Evolutionary conservation across 2,113 vertebrate genomes (phyloP), one percentile per base, ranked within the genome.

Genomic region (Spizaetus ornatus): DNA sequence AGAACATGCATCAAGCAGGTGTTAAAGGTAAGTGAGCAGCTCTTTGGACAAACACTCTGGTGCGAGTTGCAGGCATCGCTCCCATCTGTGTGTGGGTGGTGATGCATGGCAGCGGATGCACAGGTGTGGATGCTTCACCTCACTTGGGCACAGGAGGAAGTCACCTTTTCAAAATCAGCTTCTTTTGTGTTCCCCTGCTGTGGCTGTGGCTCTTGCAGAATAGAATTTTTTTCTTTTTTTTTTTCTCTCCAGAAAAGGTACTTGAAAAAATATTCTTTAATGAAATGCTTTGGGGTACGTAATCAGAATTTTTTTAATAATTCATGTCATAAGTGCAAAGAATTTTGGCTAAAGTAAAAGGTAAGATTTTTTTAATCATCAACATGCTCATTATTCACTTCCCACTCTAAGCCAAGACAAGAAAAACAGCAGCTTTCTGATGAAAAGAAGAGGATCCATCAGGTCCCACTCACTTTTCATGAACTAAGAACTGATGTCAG

Each of bases 401-500:
- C 93, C 93, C 69, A 97, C 85, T 97, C 95, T n/a, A 89, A 97
- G 38, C 73, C 77, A 53, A 98, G 91, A 95, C 92, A 95, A 95
- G 88, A 91, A 94, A 98, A 97, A 95, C 94, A 93, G 94, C 84
- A 96, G 82, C 79, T 97, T 94, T 94, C 89, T 94, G 86, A 95
- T 96, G 87, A 98, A 96, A 94, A 88, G 94, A 32, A 95, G 93
- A 96, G 92, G 86, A 96, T 97, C 95, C 94, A 90, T 97, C 96
- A 97, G 90, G 93, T 95, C 93, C 90, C 86, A 93, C 95, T 97
- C 96, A 97, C 97, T 98, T 97, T 95, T 97, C 97, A 97, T 96
- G 94, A 98, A 96, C 95, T 96, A 70, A 98, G 94, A 95, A 93
- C 91, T 94, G 89, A 97, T 97, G 97, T 97, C 96, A 98, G 91